phyloP scores from a whole-genome alignment of 1,140 invertebrate species.

The Ostrea edulis region DNA sequence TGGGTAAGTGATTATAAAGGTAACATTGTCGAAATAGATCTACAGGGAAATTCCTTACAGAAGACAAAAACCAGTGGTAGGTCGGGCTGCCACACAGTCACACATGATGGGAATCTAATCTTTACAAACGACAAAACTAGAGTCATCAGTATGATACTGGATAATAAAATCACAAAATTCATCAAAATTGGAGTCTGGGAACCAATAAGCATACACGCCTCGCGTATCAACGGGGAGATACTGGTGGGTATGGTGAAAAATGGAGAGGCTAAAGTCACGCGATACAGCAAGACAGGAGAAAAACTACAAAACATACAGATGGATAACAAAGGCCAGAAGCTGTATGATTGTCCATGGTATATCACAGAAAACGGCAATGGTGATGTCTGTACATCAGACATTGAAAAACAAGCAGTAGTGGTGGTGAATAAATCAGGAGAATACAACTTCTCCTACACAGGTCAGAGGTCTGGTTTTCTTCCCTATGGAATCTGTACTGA shows the following conservation, averaged over 20 bases:
- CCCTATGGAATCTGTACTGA: neutral
- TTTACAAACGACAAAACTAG: neutral
- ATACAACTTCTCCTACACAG: neutral
- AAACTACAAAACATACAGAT: neutral
- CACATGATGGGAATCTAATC: neutral
- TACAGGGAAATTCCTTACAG: neutral
- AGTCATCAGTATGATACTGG: neutral
- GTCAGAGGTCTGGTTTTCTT: neutral
- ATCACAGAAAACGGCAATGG: neutral
- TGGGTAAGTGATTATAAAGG: neutral
- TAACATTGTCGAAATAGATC: slow-evolving; percentile 5
- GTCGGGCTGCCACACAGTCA: neutral
- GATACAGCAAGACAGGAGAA: neutral
- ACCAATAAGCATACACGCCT: neutral
- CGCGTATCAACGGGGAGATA: neutral
- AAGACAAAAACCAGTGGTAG: neutral
- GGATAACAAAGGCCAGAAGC: neutral
- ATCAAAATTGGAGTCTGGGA: neutral
- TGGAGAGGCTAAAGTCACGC: neutral
- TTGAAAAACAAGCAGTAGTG: neutral
- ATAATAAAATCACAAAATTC: neutral
- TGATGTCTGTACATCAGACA: neutral
- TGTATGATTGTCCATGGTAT: neutral
- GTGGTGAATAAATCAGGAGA: neutral
- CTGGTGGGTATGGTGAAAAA: neutral